Conservation (phyloP, 2,888 invertebrate species). For the Nemurella pictetii region DNA sequence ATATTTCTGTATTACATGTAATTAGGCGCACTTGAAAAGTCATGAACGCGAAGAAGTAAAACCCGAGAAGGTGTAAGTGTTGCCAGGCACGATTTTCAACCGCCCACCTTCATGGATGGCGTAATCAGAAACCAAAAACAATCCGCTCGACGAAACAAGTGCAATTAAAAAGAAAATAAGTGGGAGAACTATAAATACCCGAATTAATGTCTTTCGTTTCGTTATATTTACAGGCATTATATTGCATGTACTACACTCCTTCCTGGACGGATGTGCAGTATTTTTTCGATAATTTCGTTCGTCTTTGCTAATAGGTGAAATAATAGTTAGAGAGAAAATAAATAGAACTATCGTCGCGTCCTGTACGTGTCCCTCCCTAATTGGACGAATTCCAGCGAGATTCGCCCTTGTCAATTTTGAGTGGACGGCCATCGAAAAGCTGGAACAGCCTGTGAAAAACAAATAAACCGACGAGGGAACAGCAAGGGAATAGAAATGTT, state of each 20-base stretch:
- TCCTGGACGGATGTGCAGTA: background rate
- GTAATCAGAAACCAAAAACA: background rate
- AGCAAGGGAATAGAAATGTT: too few relatives aligned
- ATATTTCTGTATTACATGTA: background rate
- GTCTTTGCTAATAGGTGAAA: background rate
- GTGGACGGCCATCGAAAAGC: too few relatives aligned
- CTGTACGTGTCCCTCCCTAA: background rate
- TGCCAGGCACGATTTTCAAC: background rate
- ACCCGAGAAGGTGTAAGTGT: background rate
- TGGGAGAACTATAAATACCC: background rate
- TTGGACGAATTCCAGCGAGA: background rate
- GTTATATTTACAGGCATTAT: background rate
- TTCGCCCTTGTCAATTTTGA: too few relatives aligned
- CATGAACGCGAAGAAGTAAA: background rate
- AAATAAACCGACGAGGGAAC: too few relatives aligned
- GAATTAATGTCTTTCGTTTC: background rate
- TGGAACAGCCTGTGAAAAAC: too few relatives aligned
- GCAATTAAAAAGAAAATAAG: background rate
- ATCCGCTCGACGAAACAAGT: background rate
- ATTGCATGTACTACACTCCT: background rate
- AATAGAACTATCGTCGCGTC: background rate
- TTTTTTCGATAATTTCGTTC: background rate
- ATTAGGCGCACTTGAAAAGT: background rate
- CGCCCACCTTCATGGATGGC: background rate
- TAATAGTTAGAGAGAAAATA: background rate